These are phyloP conservation scores for Drosophila falleni DNA, from an alignment of 2,888 invertebrate genomes.

Conservation along the genomic window DNA sequence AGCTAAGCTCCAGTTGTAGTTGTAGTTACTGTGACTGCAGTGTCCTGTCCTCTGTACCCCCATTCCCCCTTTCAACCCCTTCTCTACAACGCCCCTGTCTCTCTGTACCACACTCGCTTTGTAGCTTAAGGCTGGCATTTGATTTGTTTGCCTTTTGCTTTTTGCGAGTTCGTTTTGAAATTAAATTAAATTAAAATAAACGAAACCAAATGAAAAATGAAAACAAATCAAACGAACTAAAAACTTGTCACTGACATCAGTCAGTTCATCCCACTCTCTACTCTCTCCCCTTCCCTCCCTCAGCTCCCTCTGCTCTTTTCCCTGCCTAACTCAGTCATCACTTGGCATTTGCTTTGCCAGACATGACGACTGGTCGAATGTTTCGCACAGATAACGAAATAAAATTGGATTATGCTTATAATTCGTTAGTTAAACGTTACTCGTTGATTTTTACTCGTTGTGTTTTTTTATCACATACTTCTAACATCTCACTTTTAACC, in stretches of 20 bases:
- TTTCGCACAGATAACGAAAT: background rate
- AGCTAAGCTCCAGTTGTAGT: constrained; percentile 22
- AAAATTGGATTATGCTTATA: background rate
- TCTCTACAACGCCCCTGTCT: background rate
- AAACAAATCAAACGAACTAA: constrained; percentile 45
- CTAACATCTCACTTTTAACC: too few species aligned
- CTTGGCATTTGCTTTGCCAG: background rate
- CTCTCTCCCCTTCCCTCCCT: background rate
- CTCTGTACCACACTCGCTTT: background rate
- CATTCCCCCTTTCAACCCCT: background rate
- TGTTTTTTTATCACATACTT: background rate
- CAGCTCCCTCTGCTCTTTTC: background rate
- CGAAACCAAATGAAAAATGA: constrained; percentile 45
- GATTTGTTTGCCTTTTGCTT: constrained; percentile 67
- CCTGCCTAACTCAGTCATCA: background rate
- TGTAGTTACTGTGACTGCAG: constrained; percentile 19
- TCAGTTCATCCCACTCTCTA: background rate
- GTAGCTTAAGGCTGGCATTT: constrained; percentile 48
- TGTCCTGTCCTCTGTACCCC: background rate
- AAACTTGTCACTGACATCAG: constrained; percentile 26
- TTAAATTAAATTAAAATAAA: constrained; percentile 71
- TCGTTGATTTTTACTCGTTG: background rate
- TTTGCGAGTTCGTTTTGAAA: constrained; percentile 36
- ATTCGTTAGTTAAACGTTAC: background rate
- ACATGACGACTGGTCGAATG: background rate